Percentiles rank a stretch among this genome's conserved stretches.
Evolutionary conservation across 2,113 vertebrate genomes (phyloP).

Genomic region (Thalassoma bifasciatum): DNA sequence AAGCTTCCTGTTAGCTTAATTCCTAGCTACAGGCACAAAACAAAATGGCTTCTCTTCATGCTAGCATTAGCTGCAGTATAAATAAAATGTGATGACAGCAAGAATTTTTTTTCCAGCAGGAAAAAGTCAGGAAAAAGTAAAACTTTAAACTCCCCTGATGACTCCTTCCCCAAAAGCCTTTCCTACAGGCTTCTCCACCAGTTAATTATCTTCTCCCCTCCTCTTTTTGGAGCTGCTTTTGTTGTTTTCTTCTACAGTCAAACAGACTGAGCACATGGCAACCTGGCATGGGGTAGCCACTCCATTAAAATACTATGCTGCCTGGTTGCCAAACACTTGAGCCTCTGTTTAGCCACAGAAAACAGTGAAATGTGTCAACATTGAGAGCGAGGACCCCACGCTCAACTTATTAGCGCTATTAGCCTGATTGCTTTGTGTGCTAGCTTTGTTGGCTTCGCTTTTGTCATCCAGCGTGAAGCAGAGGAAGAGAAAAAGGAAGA

Average conservation of each 20-base stretch:
- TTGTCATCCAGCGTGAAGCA: conserved; percentile 62
- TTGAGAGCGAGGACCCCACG: conserved; percentile 73
- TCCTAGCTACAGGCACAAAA: conserved; percentile 1
- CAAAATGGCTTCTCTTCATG: conserved; percentile 40
- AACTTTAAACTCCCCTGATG: conserved; percentile 27
- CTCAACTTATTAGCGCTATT: conserved; percentile 86
- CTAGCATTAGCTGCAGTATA: conserved; percentile 9
- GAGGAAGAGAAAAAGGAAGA: conserved; percentile 55
- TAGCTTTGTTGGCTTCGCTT: conserved; percentile 80
- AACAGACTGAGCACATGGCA: conserved; percentile 74
- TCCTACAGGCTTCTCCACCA: conserved; percentile 44
- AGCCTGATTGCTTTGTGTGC: conserved; percentile 81
- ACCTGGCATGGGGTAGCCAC: conserved; percentile 74
- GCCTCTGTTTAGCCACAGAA: conserved; percentile 82
- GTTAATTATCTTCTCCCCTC: conserved; percentile 74
- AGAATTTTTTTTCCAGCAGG: neutral
- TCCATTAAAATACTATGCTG: conserved; percentile 74
- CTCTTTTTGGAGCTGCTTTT: conserved; percentile 64
- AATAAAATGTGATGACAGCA: conserved; percentile 35
- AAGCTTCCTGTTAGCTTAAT: conserved; percentile 13
- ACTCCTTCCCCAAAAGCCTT: conserved; percentile 46
- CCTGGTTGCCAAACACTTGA: conserved; percentile 82
- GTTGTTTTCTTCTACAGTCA: conserved; percentile 63
- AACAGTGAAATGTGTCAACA: conserved; percentile 84
- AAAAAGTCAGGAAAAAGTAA: conserved; percentile 10